Percentiles rank a stretch among this genome's conserved stretches.
Conservation (phyloP, 2,888 invertebrate species). For the Geophilus truncorum region DNA sequence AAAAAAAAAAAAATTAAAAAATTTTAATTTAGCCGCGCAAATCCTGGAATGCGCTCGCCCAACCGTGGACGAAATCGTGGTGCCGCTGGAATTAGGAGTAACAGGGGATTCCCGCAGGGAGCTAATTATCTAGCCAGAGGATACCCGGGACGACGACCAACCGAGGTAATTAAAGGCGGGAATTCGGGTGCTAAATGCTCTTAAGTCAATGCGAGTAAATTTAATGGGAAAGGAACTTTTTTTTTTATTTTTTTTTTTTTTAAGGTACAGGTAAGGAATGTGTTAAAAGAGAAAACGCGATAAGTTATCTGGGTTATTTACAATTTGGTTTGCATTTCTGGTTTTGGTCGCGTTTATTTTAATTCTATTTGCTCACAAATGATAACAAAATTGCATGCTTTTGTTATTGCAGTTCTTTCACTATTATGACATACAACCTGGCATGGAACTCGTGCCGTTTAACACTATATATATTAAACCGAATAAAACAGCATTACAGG, state of each 20-base stretch:
- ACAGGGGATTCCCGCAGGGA: constrained; percentile 8
- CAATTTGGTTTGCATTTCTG: neutral
- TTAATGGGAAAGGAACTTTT: neutral
- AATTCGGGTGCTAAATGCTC: too few species aligned
- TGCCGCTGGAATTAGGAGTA: constrained; percentile 33
- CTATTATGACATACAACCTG: constrained; percentile 32
- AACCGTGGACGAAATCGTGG: constrained; percentile 31
- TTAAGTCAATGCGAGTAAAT: too few species aligned
- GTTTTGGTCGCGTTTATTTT: neutral
- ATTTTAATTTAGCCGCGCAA: neutral
- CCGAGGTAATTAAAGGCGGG: neutral
- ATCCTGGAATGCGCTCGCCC: neutral
- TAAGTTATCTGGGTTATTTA: neutral
- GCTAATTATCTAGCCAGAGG: neutral
- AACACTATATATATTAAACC: constrained; percentile 8
- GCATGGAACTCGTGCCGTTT: constrained; percentile 33
- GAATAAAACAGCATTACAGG: constrained; percentile 10
- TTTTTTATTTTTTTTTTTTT: neutral
- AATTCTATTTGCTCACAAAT: neutral
- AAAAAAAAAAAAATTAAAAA: neutral
- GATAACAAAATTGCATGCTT: neutral
- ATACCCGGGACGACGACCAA: neutral
- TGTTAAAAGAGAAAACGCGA: neutral
- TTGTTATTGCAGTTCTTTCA: constrained; percentile 1
- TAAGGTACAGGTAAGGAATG: neutral